Base-by-base conservation (phyloP, 2,113 vertebrate species). In the Taurulus bubalis region DNA sequence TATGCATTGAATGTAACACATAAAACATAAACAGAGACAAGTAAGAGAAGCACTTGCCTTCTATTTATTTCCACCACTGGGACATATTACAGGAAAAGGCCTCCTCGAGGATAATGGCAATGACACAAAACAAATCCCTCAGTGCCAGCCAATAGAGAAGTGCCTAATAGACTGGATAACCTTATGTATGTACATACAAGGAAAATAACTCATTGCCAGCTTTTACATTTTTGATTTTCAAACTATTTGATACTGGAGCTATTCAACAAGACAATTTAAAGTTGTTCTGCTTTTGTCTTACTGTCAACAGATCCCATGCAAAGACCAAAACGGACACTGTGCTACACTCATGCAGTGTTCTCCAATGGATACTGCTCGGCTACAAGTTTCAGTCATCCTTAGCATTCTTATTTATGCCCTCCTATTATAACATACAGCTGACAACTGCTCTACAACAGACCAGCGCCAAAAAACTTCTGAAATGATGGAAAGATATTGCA, bases 361-460 rank as follows among this genome's bases (percentile, higher is more conserved):
- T 79, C 62, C 26, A 32, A 15, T 20, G 1, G 53, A 66, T 30
- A 67, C 70, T 45, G 67, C 70, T 34, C 1, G 20, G 45, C 67
- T 65, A 67, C 72, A 49, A 47, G 53, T 71, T 65, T 53, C 22
- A 0, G 55, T 65, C 72, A 83, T 62, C 78, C 68, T 66, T 42
- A 51, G 59, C 78, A 69, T 83, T 85, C 90, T 78, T 75, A 74
- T 77, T 75, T 76, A 80, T 75, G 72, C 66, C 56, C 49, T 67
- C 66, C 45, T 77, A 32, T 10, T 68, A 32, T 28, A 60, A 75
- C 67, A 68, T 51, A 72, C 20, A 20, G 22, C 42, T 64, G 83
- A 83, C 69, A 81, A 65, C 49, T 38, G 60, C 62, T 71, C 63
- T 34, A 20, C 30, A 79, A 72, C 64, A 49, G 15, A 38, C 76